Evolutionary conservation across 1,140 invertebrate species (phyloP).

Genomic region (Platyscapa corneri): DNA sequence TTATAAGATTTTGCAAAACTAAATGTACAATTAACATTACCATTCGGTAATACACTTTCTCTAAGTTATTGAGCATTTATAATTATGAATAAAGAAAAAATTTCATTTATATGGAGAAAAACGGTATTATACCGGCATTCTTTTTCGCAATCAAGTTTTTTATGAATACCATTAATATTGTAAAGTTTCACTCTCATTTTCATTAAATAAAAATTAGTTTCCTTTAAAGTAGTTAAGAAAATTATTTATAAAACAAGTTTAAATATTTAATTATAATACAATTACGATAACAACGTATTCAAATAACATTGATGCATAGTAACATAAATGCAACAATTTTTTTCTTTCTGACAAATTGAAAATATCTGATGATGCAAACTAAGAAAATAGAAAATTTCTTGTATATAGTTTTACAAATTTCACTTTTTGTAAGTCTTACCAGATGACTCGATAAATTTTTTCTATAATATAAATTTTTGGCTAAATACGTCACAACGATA

Average conservation of each 20-base stretch:
- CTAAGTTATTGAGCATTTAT: not conserved
- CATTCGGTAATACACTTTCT: conserved; percentile 23
- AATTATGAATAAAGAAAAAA: not conserved
- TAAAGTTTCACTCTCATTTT: not conserved
- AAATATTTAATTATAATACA: not conserved
- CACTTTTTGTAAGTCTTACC: too few relatives aligned
- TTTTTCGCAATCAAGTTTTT: conserved; percentile 22
- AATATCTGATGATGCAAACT: not conserved
- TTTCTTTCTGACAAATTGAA: not conserved
- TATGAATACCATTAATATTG: not conserved
- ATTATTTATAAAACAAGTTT: not conserved
- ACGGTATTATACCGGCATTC: not conserved
- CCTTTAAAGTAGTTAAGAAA: not conserved
- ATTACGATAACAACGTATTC: not conserved
- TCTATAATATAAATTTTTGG: not conserved
- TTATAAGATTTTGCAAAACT: conserved; percentile 19
- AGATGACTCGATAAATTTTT: not conserved
- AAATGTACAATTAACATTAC: conserved; percentile 14
- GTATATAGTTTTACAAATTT: not conserved
- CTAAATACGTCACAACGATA: too few relatives aligned
- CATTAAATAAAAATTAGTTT: not conserved
- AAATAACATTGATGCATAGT: not conserved
- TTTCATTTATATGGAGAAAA: not conserved
- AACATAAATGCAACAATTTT: not conserved
- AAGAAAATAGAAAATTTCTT: not conserved